Percentiles rank a stretch among this genome's conserved stretches.
These are phyloP conservation scores for Luperina testacea DNA, from an alignment of 2,888 invertebrate species.

Conservation along the genomic window DNA sequence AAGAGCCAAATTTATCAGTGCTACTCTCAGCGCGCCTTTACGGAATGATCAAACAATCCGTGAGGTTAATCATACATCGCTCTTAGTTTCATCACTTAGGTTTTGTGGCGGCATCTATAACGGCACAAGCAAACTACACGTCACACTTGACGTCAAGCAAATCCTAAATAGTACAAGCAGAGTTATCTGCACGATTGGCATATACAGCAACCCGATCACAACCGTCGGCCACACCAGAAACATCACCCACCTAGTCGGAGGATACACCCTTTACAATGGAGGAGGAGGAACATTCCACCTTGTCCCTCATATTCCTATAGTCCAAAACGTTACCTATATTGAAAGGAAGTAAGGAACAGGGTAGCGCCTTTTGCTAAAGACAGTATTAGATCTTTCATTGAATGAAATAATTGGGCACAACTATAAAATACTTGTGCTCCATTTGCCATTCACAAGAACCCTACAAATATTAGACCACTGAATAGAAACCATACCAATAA, in stretches of 20 bases:
- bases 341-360: neutral
- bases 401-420: neutral
- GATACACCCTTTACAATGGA: neutral
- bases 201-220: neutral
- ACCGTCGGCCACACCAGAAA: neutral
- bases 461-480: neutral
- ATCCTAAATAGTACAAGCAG: neutral
- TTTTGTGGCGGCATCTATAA: too few species aligned
- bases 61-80: neutral
- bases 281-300: neutral
- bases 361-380: neutral
- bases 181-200: neutral
- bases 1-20: neutral
- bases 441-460: neutral
- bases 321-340: neutral
- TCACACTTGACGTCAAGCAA: neutral
- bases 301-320: neutral
- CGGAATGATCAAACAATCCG: neutral
- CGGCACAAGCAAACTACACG: too few species aligned
- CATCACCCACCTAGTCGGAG: neutral
- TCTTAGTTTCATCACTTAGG: neutral
- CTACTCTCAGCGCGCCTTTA: neutral
- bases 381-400: neutral
- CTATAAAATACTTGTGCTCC: neutral
- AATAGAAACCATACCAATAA: constrained; percentile 29